These are phyloP conservation scores for Typhlichthys subterraneus DNA, from an alignment of 2,797 vertebrate genomes.

Conservation along the genomic window DNA sequence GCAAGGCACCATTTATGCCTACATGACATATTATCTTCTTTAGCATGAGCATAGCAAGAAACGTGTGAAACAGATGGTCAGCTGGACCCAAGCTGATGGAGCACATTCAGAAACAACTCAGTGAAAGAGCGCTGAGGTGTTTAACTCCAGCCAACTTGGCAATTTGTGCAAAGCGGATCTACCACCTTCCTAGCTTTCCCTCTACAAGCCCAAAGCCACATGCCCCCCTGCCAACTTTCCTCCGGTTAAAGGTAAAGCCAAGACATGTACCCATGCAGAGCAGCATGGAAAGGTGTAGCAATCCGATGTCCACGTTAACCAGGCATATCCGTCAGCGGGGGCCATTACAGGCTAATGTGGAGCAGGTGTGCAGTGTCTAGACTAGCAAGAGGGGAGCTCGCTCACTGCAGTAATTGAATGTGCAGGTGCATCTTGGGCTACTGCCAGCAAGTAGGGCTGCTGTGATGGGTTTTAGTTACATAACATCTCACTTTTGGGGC, in stretches of 20 bases:
- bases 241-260: slow-evolving; percentile 13
- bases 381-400: slow-evolving; percentile 50
- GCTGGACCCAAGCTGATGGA: slow-evolving; percentile 48
- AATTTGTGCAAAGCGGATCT: slow-evolving; percentile 58
- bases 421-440: slow-evolving; percentile 76
- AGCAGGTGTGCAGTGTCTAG: slow-evolving; percentile 75
- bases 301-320: slow-evolving; percentile 61
- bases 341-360: slow-evolving; percentile 65
- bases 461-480: slow-evolving; percentile 61
- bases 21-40: slow-evolving; percentile 5
- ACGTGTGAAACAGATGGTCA: slow-evolving; percentile 43
- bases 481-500: slow-evolving; percentile 62
- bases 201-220: slow-evolving; percentile 32
- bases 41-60: background rate
- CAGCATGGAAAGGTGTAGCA: slow-evolving; percentile 58
- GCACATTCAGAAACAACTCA: slow-evolving; percentile 56
- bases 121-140: slow-evolving; percentile 47
- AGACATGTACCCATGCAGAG: slow-evolving; percentile 23
- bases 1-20: slow-evolving; percentile 41
- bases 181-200: slow-evolving; percentile 55
- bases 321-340: slow-evolving; percentile 57
- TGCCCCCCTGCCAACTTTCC: slow-evolving; percentile 37
- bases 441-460: slow-evolving; percentile 52
- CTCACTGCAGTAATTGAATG: slow-evolving; percentile 64
- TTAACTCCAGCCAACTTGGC: slow-evolving; percentile 60